phyloP scores from a whole-genome alignment of 2,888 invertebrate genomes.

The Apotomis capreana region DNA sequence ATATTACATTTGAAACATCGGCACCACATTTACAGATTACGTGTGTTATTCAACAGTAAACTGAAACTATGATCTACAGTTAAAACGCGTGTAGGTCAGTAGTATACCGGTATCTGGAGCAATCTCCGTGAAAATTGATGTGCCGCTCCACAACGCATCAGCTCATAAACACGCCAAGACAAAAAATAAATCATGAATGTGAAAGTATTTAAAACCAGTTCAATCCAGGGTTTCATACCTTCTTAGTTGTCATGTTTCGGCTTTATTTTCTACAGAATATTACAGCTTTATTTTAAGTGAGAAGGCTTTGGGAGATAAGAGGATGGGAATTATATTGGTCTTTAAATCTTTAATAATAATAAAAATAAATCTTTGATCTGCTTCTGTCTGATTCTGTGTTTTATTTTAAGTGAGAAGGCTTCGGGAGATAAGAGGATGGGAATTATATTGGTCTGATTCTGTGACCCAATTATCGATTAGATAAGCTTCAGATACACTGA shows the following conservation, averaged over 20 bases:
- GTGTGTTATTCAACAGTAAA: neutral
- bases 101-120: constrained; percentile 20
- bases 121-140: constrained; percentile 26
- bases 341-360: too few relatives aligned
- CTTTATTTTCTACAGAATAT: neutral
- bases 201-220: constrained; percentile 35
- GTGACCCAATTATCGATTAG: constrained; percentile 36
- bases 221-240: neutral
- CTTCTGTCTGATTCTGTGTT: neutral
- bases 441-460: constrained; percentile 17
- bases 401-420: neutral
- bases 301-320: neutral
- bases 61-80: constrained; percentile 4
- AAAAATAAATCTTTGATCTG: too few relatives aligned
- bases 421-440: neutral
- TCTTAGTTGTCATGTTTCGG: neutral
- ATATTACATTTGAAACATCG: too few relatives aligned
- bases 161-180: constrained; percentile 24
- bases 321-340: constrained; percentile 4
- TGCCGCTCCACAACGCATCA: constrained; percentile 6
- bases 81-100: constrained; percentile 34
- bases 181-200: constrained; percentile 30
- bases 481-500: constrained; percentile 19
- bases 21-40: too few relatives aligned
- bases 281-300: neutral